Base-by-base conservation (phyloP, 2,888 invertebrate species). In the Emesis furor region DNA sequence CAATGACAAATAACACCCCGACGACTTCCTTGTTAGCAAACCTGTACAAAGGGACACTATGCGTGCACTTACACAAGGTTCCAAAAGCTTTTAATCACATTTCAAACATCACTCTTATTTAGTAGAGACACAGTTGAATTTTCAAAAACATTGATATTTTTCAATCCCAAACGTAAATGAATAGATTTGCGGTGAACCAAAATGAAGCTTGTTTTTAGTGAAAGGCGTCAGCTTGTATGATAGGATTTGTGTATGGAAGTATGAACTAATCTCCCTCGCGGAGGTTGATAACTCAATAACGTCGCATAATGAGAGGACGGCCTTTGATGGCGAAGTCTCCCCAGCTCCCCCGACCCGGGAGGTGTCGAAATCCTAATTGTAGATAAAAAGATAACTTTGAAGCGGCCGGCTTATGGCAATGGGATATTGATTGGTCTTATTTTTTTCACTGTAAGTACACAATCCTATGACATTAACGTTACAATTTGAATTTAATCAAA, bases 151-250 rank as follows among this genome's bases (percentile, higher is more conserved):
- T 67, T 81, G 90, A 89, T 89, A 78, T 32, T 76, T 67, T 83
- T 55, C 42, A 89, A 90, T 84, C 88, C 71, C 74, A 71, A 88
- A 88, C 90, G 87, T 91, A 90, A 85, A 90, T 89, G 78, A 90
- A 91, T 90, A 91, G 91, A 92, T 90, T 91, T 95, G 96, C 93
- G 97, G 96, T 95, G 92, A 93, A 94, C 96, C 96, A 93, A 96
- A 96, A 95, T 95, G 94, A 93, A 95, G 95, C 94, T 94, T 94
- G 95, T 96, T 95, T 95, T 94, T 93, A 93, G 95, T 92, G 93
- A 93, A 94, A 97, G 96, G 97, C 97, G 97, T 97, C 97, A 96
- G 96, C 95, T 95, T 96, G 97, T 95, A 92, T 97, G 97, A 97
- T 97, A 95, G 95, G 97, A 97, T 96, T 96, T 95, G 95, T 94